phyloP scores from a whole-genome alignment of 1,140 invertebrate species.

The Grapholita molesta region DNA sequence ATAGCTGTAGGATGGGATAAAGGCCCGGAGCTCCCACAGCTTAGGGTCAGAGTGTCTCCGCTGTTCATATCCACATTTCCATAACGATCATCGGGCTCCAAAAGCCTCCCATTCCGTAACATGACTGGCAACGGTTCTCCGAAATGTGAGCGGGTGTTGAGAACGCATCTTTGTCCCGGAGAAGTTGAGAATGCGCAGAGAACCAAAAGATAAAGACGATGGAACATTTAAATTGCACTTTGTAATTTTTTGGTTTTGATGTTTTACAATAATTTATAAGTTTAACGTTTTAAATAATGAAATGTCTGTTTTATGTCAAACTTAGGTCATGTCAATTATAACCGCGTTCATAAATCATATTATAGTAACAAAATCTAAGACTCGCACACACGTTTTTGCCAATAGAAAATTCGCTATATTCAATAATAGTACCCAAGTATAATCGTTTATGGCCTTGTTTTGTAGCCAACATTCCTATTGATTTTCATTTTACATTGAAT shows the following conservation, averaged over 20 bases:
- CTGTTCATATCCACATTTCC: constrained; percentile 47
- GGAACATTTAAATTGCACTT: constrained; percentile 33
- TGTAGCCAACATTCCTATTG: too few relatives aligned
- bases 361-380: too few relatives aligned
- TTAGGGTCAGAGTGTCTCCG: constrained; percentile 50
- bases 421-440: too few relatives aligned
- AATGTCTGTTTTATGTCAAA: not conserved
- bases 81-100: constrained; percentile 53
- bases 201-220: constrained; percentile 45
- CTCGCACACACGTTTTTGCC: too few relatives aligned
- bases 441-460: too few relatives aligned
- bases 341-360: not conserved
- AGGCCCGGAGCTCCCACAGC: constrained; percentile 43
- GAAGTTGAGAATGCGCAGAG: constrained; percentile 48
- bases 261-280: not conserved
- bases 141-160: constrained; percentile 53
- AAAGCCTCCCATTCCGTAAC: constrained; percentile 41
- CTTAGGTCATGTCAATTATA: not conserved
- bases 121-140: constrained; percentile 56
- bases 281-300: not conserved
- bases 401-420: too few relatives aligned
- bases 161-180: constrained; percentile 37
- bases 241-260: not conserved
- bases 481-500: too few relatives aligned
- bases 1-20: constrained; percentile 43